These are phyloP conservation scores for Drosophila sp. DNA, from an alignment of 1,140 invertebrate genomes.

Conservation along the genomic window DNA sequence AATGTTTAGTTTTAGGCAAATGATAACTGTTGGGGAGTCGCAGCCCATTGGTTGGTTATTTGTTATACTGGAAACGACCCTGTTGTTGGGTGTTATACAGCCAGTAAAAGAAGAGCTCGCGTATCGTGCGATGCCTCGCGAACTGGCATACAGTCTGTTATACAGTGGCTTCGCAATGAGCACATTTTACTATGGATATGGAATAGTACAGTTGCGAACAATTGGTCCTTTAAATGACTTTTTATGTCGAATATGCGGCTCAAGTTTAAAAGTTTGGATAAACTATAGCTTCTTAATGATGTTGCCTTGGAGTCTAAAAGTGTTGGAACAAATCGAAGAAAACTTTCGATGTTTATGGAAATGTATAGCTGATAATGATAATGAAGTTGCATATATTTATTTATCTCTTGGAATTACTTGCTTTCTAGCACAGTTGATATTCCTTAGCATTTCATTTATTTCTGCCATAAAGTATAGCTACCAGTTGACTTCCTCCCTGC, in stretches of 20 bases:
- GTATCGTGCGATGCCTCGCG: background rate
- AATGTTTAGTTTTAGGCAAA: slow-evolving; percentile 21
- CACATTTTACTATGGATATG: slow-evolving; percentile 56
- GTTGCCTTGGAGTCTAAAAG: slow-evolving; percentile 51
- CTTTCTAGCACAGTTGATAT: slow-evolving; percentile 3
- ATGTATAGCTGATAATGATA: background rate
- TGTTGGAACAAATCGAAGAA: background rate
- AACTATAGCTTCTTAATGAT: slow-evolving; percentile 38
- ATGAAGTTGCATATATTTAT: background rate
- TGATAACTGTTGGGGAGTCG: background rate
- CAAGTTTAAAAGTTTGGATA: slow-evolving; percentile 41
- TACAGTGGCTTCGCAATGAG: slow-evolving; percentile 33
- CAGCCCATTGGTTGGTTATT: slow-evolving; percentile 17
- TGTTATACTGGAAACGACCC: slow-evolving; percentile 28
- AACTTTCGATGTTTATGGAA: slow-evolving; percentile 3
- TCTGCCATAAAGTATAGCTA: background rate
- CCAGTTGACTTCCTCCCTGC: background rate
- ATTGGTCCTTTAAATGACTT: slow-evolving; percentile 6
- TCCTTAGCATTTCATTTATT: background rate
- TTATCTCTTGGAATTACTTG: background rate
- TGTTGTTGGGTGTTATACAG: slow-evolving; percentile 21
- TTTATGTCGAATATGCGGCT: slow-evolving; percentile 13
- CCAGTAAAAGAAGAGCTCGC: slow-evolving; percentile 11
- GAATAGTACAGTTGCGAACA: slow-evolving; percentile 27
- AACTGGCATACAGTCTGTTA: slow-evolving; percentile 35